A percentile compares a stretch with the other conserved stretches of the same genome.
Evolutionary conservation across 2,888 invertebrate genomes (phyloP).

Genomic region (Orthonevra nobilis): DNA sequence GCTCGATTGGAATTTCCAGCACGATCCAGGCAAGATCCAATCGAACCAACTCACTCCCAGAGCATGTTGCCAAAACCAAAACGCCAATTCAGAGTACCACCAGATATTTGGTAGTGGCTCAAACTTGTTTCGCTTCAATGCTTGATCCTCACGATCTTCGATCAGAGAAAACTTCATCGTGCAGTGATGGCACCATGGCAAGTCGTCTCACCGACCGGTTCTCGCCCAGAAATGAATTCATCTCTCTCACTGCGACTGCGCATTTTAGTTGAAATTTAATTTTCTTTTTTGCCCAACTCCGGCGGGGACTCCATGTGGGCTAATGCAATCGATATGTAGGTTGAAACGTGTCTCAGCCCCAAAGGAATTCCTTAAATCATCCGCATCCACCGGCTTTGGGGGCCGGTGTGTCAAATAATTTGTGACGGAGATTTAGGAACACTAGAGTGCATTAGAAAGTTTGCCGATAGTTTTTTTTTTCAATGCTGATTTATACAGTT

Average conservation of each 20-base stretch:
- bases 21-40: slow-evolving; percentile 25
- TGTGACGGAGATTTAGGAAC: slow-evolving; percentile 37
- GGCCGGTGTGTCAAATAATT: slow-evolving; percentile 45
- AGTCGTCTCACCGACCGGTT: not conserved
- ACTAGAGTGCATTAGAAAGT: slow-evolving; percentile 43
- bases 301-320: slow-evolving; percentile 43
- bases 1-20: slow-evolving; percentile 39
- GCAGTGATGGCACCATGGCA: not conserved
- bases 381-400: not conserved
- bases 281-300: slow-evolving; percentile 24
- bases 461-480: not conserved
- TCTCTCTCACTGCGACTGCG: slow-evolving; percentile 16
- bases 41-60: not conserved
- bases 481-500: slow-evolving; percentile 31
- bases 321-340: slow-evolving; percentile 65
- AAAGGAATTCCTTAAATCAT: slow-evolving; percentile 31
- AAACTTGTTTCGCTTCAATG: slow-evolving; percentile 48
- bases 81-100: slow-evolving; percentile 31
- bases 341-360: slow-evolving; percentile 53
- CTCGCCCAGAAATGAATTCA: slow-evolving; percentile 31
- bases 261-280: slow-evolving; percentile 68
- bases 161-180: slow-evolving; percentile 32
- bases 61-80: slow-evolving; percentile 32
- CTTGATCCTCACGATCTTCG: slow-evolving; percentile 20
- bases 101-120: slow-evolving; percentile 45